Conservation (phyloP, 37 sponge, comb jelly and placozoan species). For the Axinella damicornis region DNA sequence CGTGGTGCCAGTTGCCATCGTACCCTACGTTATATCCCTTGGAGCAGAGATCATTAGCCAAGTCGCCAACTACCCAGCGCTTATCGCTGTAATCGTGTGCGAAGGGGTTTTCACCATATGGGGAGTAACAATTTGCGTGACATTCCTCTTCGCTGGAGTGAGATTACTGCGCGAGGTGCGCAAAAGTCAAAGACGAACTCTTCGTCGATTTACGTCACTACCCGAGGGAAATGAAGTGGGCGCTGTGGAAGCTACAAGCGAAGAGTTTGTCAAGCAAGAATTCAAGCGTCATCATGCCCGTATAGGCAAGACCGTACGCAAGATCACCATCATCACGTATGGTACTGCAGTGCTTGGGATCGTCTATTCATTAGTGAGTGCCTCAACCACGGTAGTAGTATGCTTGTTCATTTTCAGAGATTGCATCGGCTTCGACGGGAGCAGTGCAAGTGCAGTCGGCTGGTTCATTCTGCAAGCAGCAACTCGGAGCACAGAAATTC, state of each 20-base stretch:
- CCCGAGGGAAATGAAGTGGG: neutral
- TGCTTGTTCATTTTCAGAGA: constrained; percentile 2
- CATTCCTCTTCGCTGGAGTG: constrained; percentile 33
- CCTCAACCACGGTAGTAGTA: neutral
- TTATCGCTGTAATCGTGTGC: constrained; percentile 35
- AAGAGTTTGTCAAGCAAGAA: neutral
- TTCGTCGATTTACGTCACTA: neutral
- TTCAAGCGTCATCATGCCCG: constrained; percentile 1
- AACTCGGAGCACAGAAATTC: neutral
- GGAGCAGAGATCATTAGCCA: constrained; percentile 27
- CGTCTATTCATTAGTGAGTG: constrained; percentile 34
- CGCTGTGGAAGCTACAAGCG: neutral
- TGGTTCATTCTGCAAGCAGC: constrained; percentile 9
- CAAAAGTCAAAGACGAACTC: neutral
- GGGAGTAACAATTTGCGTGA: constrained; percentile 47
- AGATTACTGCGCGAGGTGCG: constrained; percentile 14
- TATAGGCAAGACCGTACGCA: constrained; percentile 3
- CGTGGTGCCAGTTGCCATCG: constrained; percentile 13
- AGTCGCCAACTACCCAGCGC: constrained; percentile 18
- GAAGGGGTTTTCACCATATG: constrained; percentile 39
- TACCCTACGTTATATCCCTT: constrained; percentile 54
- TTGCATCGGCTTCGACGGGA: constrained; percentile 3
- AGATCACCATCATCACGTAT: constrained; percentile 56
- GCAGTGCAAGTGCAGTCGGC: neutral
- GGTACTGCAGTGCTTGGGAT: constrained; percentile 31